phyloP scores from a whole-genome alignment of 2,113 vertebrate species.

The Eublepharis macularius region DNA sequence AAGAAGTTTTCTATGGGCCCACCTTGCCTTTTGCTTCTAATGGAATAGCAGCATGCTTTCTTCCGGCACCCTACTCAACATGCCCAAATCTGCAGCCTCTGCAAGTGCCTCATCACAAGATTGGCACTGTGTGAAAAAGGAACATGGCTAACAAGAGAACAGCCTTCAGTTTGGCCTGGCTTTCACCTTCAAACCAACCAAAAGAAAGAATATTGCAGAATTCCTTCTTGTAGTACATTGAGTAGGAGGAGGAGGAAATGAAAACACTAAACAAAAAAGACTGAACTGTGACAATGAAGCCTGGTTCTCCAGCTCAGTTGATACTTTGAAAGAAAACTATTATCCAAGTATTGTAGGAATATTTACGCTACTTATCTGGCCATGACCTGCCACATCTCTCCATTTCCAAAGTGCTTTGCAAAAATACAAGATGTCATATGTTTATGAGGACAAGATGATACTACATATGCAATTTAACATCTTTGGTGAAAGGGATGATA shows the following conservation, averaged over 20 bases:
- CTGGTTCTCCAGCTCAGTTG: not conserved
- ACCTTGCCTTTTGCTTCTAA: conserved; percentile 95
- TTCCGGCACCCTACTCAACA: conserved; percentile 92
- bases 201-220: conserved; percentile 29
- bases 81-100: conserved; percentile 95
- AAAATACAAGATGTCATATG: conserved; percentile 36
- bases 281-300: conserved; percentile 11
- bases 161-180: not conserved
- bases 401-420: conserved; percentile 47
- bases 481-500: conserved; percentile 56
- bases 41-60: conserved; percentile 92
- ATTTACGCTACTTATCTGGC: conserved; percentile 45
- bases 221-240: conserved; percentile 65
- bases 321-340: conserved; percentile 39
- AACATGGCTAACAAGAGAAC: not conserved
- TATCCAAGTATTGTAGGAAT: conserved; percentile 47
- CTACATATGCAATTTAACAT: conserved; percentile 63
- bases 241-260: conserved; percentile 1
- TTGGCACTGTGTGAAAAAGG: conserved; percentile 79
- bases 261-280: conserved; percentile 45
- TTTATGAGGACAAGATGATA: conserved; percentile 55
- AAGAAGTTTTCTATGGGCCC: conserved; percentile 95
- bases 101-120: conserved; percentile 95
- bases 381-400: conserved; percentile 17
- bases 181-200: conserved; percentile 1